Percentiles rank a stretch among this genome's conserved stretches.
Conservation (phyloP, 2,113 vertebrate genomes). For the Solea solea region DNA sequence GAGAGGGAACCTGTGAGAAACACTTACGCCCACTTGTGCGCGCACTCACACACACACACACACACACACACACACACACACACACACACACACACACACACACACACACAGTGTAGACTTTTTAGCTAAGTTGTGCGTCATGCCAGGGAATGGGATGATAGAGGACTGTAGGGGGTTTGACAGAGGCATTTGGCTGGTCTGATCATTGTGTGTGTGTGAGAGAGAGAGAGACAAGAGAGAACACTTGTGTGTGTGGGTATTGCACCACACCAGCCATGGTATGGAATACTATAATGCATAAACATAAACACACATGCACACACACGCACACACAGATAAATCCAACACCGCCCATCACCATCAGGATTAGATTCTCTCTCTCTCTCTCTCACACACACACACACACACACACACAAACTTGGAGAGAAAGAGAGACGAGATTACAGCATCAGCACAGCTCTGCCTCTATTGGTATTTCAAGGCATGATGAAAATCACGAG, state of each 20-base stretch:
- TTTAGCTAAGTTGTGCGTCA: constrained; percentile 38
- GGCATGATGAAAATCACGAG: constrained; percentile 38
- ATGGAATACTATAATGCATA: constrained; percentile 21
- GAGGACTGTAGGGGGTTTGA: constrained; percentile 56
- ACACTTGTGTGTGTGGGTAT: constrained; percentile 3
- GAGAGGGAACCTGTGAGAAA: constrained; percentile 16
- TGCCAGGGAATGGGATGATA: constrained; percentile 60
- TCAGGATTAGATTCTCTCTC: constrained; percentile 52
- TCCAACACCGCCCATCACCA: constrained; percentile 35
- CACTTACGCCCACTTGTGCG: neutral
- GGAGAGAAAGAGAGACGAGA: constrained; percentile 25
- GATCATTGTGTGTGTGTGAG: constrained; percentile 27
- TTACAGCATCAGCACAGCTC: constrained; percentile 39
- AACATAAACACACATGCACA: constrained; percentile 21
- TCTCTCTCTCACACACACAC: constrained; percentile 3
- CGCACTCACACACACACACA: neutral
- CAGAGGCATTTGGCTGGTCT: constrained; percentile 56
- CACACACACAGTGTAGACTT: constrained; percentile 28
- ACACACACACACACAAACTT: constrained; percentile 21
- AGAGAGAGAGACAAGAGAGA: neutral
- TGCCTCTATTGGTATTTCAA: constrained; percentile 43
- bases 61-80: neutral
- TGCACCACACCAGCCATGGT: constrained; percentile 33
- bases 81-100: neutral
- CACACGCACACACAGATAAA: constrained; percentile 23